Conservation (phyloP, 2,797 vertebrate species). For the Bucorvus abyssinicus region DNA sequence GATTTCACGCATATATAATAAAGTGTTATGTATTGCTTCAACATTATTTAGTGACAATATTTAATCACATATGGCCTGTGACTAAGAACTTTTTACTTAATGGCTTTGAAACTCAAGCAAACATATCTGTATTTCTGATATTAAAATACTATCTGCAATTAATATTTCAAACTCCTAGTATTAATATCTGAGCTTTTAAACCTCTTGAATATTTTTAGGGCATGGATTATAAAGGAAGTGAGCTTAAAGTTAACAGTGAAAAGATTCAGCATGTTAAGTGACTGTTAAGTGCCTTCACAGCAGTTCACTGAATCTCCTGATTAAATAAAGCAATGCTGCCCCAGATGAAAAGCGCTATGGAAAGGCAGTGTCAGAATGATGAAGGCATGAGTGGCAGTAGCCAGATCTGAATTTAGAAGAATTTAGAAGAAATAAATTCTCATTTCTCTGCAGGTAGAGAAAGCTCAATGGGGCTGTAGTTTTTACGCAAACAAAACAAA, state of each 20-base stretch:
- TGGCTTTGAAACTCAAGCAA: neutral
- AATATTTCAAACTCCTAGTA: neutral
- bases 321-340: neutral
- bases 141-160: neutral
- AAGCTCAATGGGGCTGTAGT: neutral
- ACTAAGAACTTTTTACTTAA: neutral
- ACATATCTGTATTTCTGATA: neutral
- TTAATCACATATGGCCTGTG: neutral
- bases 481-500: too few species aligned
- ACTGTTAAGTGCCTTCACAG: neutral
- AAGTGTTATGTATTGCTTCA: neutral
- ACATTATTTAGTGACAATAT: neutral
- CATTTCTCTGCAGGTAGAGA: neutral
- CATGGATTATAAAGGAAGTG: neutral
- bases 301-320: slow-evolving; percentile 2
- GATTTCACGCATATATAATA: neutral
- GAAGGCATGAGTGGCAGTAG: neutral
- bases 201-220: neutral
- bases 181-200: neutral
- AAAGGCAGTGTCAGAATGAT: neutral
- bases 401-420: neutral
- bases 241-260: neutral
- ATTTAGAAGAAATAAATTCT: slow-evolving; percentile 8
- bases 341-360: neutral
- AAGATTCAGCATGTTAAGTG: neutral